Conservation (phyloP, 2,113 vertebrate species). For the Muntiacus muntjak region DNA sequence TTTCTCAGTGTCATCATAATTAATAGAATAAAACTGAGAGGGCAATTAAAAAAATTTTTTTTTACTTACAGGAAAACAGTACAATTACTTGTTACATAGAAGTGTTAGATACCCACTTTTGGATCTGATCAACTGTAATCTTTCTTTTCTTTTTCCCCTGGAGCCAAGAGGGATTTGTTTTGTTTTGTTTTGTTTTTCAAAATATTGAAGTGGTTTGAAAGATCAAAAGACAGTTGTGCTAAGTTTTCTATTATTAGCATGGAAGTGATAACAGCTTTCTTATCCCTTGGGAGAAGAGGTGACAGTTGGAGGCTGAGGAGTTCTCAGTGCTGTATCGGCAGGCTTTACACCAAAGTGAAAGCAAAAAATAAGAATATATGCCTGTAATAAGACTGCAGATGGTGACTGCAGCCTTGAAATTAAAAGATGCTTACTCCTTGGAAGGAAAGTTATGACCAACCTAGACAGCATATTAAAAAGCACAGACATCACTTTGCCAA, state of each 20-base stretch:
- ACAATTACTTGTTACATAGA: background rate
- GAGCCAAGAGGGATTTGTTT: background rate
- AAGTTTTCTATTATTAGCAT: conserved; percentile 40
- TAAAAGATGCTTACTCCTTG: background rate
- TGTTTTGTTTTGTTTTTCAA: background rate
- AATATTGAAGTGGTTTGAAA: conserved; percentile 40
- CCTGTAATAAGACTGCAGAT: background rate
- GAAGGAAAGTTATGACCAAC: background rate
- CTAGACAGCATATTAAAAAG: background rate
- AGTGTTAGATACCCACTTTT: background rate
- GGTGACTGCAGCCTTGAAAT: background rate
- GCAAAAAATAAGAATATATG: accelerated
- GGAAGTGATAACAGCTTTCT: background rate
- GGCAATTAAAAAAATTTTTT: background rate
- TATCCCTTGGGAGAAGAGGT: background rate
- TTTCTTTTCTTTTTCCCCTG: background rate
- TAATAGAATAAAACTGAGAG: background rate
- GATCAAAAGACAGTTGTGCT: conserved; percentile 34
- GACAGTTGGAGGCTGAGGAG: background rate
- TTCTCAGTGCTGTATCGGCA: background rate
- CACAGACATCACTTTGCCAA: background rate
- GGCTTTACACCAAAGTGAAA: conserved; percentile 23
- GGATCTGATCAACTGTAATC: background rate
- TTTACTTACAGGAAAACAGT: background rate
- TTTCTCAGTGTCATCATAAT: background rate